These are phyloP conservation scores for Panopea generosa DNA, from an alignment of 2,888 invertebrate species.

Conservation along the genomic window DNA sequence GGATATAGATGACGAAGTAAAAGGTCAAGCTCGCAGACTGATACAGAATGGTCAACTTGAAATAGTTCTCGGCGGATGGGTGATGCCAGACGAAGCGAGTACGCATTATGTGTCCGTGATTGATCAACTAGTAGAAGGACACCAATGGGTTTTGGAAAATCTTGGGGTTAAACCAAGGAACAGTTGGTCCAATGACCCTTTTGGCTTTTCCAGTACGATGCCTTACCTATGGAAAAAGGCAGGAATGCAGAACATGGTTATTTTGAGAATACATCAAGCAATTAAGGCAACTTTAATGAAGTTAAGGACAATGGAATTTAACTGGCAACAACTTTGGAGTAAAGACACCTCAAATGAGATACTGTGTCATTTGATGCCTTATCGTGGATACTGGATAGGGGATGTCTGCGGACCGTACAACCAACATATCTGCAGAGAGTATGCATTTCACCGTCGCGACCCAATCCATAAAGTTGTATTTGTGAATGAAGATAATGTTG, in stretches of 20 bases:
- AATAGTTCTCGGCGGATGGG: conserved; percentile 84
- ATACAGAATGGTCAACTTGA: conserved; percentile 82
- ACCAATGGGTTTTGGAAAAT: conserved; percentile 83
- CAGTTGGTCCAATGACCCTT: conserved; percentile 85
- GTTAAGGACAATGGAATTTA: conserved; percentile 93
- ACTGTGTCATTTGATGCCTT: conserved; percentile 97
- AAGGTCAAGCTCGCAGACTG: conserved; percentile 68
- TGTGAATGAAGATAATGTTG: conserved; percentile 93
- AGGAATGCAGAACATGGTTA: conserved; percentile 83
- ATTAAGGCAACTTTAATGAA: conserved; percentile 94
- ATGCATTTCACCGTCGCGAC: conserved; percentile 89
- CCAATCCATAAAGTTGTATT: conserved; percentile 90
- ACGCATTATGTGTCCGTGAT: conserved; percentile 82
- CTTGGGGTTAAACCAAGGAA: conserved; percentile 86
- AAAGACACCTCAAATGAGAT: conserved; percentile 86
- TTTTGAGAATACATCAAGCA: conserved; percentile 87
- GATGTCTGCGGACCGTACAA: conserved; percentile 96
- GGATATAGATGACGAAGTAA: conserved; percentile 75
- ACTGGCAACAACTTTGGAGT: conserved; percentile 93
- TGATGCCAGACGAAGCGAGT: conserved; percentile 84
- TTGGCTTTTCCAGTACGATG: conserved; percentile 83
- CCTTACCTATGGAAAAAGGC: conserved; percentile 83
- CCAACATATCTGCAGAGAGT: conserved; percentile 88
- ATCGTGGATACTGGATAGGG: conserved; percentile 98
- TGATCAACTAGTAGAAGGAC: conserved; percentile 84